A percentile compares a stretch with the other conserved stretches of the same genome.
Evolutionary conservation across 2,797 vertebrate genomes (phyloP).

Genomic region (Onychomys arenicola): DNA sequence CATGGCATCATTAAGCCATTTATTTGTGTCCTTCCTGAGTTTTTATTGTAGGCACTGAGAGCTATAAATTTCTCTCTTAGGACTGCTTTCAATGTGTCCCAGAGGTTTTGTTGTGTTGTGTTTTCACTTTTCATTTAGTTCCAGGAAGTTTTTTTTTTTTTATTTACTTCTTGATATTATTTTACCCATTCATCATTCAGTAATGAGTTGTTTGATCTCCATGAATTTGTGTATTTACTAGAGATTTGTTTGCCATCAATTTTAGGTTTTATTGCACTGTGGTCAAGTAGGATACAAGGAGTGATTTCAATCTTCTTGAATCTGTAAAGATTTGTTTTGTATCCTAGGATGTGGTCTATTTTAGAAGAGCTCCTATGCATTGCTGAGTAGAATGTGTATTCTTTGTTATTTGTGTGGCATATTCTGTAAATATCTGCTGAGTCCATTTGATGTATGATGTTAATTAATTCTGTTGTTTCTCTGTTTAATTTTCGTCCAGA

Average conservation of each 20-base stretch:
- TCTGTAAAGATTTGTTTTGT: background rate
- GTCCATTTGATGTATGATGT: background rate
- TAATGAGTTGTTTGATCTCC: background rate
- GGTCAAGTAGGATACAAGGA: background rate
- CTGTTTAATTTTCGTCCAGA: background rate
- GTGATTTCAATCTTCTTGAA: background rate
- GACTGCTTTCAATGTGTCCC: background rate
- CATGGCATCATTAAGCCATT: background rate
- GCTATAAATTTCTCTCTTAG: background rate
- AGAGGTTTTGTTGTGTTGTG: background rate
- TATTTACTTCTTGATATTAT: background rate
- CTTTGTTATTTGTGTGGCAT: background rate
- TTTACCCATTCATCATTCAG: background rate
- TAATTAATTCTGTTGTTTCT: background rate
- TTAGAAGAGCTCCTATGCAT: background rate
- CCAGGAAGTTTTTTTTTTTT: background rate
- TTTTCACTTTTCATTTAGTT: background rate
- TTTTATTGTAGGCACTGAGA: background rate
- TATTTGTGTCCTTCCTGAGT: background rate
- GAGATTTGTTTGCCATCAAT: background rate
- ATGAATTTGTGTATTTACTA: background rate
- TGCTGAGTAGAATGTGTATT: background rate
- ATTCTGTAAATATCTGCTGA: background rate
- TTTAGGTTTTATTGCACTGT: background rate
- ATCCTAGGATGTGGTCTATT: background rate